These are phyloP conservation scores for Argyrosomus japonicus DNA, from an alignment of 2,113 vertebrate genomes.

Conservation along the genomic window DNA sequence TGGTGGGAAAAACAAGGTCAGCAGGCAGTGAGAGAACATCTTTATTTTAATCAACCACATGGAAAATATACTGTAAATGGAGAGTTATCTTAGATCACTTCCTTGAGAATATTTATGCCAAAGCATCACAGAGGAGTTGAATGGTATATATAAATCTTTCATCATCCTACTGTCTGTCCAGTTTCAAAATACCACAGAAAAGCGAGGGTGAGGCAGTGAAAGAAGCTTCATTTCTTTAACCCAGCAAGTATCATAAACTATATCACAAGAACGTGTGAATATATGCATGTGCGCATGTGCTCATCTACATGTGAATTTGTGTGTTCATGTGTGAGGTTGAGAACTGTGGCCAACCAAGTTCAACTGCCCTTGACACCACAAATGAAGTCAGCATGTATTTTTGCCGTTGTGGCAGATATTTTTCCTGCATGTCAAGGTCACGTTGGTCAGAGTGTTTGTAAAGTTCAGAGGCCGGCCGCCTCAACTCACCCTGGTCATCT, in stretches of 20 bases:
- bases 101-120: constrained; percentile 10
- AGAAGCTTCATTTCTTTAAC: not conserved
- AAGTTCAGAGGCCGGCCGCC: constrained; percentile 16
- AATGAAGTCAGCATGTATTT: constrained; percentile 54
- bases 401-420: constrained; percentile 12
- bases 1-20: constrained; percentile 51
- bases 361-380: constrained; percentile 28
- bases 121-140: constrained; percentile 11
- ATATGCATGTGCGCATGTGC: not conserved
- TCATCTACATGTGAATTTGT: constrained; percentile 19
- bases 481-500: not conserved
- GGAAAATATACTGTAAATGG: constrained; percentile 29
- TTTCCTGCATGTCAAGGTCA: constrained; percentile 33
- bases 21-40: constrained; percentile 1
- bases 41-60: constrained; percentile 48
- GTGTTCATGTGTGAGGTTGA: constrained; percentile 26
- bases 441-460: constrained; percentile 9
- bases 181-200: not conserved
- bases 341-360: not conserved
- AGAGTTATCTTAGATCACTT: constrained; percentile 46
- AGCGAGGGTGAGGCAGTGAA: constrained; percentile 1
- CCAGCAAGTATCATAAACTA: constrained; percentile 6
- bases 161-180: not conserved
- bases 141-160: not conserved
- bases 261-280: not conserved